Base-by-base conservation (phyloP, 2,797 vertebrate genomes). In the Podarcis siculus region DNA sequence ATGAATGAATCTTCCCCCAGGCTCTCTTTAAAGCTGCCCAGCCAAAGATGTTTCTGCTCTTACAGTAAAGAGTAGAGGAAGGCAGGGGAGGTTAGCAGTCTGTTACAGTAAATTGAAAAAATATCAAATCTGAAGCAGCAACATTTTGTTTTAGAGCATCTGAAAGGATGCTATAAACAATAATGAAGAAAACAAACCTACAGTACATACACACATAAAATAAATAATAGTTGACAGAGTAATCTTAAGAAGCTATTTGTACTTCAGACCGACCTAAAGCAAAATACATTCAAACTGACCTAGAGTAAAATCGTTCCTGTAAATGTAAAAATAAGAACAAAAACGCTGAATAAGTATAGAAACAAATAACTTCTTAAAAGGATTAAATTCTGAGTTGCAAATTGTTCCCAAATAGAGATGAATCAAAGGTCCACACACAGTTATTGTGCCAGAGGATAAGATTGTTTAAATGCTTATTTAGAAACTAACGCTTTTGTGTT, bases 241-340 rank as follows among this genome's bases (percentile, higher is more conserved):
- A 92, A 87, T 78, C 23, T 89, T 83, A 83, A 90, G n/a, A 87
- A 91, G 42, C 45, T 80, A 83, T 86, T 92, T 92, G 64, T n/a
- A 64, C 49, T 92, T 92, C 35, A 84, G 61, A 39, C 4, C 91
- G 71, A 88, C 19, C 61, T 90, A 69, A 37, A 78, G 9, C 79
- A 90, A 89, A 91, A 88, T 21, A 12, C 72, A 86, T 81, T 89
- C 78, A 49, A 86, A 66, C 2, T 92, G 69, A 87, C 19, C 66
- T 88, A 49, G 9, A 72, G 3, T 84, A 90, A 90, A 91, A 88
- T 23, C 8, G 81, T 86, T 30, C 6, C 17, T 71, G 3, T 83
- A 1, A 0, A 12, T 85, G 85, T 83, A 82, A 81, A 85, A 35
- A 72, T 0, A 72, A 15, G 79, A 64, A 42, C 8, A 27, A n/a